phyloP scores from a whole-genome alignment of 2,113 vertebrate species.

The Callipepla squamata region DNA sequence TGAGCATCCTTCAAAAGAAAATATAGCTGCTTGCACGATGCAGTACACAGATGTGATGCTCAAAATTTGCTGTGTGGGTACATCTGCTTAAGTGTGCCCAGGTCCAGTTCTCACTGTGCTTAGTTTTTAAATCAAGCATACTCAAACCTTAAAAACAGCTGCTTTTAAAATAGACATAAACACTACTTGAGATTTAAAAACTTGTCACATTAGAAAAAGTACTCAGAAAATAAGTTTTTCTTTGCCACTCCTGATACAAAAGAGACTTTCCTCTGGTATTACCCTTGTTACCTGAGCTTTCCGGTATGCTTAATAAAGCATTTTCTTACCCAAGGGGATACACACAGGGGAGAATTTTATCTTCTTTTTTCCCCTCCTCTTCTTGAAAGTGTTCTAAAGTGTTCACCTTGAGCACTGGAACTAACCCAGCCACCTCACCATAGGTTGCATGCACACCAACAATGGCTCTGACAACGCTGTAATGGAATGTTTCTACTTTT shows the following conservation, averaged over 20 bases:
- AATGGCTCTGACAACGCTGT: rapidly evolving
- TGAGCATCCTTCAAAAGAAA: neutral
- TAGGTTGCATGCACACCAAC: rapidly evolving
- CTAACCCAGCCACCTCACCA: neutral
- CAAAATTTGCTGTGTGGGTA: neutral
- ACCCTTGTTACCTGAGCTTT: neutral
- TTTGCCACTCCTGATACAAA: neutral
- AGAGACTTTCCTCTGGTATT: neutral
- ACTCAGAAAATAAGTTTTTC: neutral
- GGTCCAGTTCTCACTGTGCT: neutral
- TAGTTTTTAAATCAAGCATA: neutral
- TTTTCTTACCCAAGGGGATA: neutral
- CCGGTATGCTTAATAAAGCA: neutral
- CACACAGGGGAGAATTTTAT: neutral
- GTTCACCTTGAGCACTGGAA: neutral
- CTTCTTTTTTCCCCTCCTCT: neutral
- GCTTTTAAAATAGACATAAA: neutral
- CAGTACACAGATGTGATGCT: neutral
- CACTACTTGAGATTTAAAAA: neutral
- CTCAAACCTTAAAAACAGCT: neutral
- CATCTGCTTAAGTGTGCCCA: neutral
- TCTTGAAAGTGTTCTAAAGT: neutral
- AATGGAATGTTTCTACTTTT: neutral
- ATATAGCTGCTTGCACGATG: rapidly evolving
- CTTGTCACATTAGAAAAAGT: neutral